Conservation (phyloP, 1,140 invertebrate genomes). For the Pentalonia nigronervosa region DNA sequence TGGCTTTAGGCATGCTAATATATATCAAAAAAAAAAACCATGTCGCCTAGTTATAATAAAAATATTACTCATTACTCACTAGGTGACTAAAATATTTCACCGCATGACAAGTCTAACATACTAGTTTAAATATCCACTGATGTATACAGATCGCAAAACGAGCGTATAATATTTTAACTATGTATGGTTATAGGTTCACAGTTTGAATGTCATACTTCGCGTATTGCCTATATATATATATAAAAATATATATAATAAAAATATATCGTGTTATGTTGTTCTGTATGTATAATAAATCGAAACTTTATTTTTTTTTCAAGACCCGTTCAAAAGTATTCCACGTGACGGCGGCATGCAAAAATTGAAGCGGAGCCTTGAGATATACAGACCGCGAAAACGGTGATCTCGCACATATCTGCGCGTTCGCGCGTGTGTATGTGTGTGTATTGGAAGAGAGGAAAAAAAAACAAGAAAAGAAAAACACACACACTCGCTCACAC, state of each 20-base stretch:
- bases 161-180: neutral
- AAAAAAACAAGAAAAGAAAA: neutral
- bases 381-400: conserved; percentile 12
- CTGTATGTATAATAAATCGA: neutral
- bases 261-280: neutral
- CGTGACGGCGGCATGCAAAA: neutral
- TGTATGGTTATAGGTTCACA: neutral
- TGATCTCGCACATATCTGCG: neutral
- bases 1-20: too few species aligned
- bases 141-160: neutral
- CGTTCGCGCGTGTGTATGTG: too few species aligned
- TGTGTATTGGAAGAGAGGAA: neutral
- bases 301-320: neutral
- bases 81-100: too few species aligned
- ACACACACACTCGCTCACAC: neutral
- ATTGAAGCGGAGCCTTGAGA: neutral
- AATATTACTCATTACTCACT: too few species aligned
- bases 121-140: too few species aligned
- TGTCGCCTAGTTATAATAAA: too few species aligned
- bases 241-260: too few species aligned
- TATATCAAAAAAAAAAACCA: too few species aligned
- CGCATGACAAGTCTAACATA: too few species aligned
- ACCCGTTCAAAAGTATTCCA: conserved; percentile 7
- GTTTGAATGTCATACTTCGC: neutral
- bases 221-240: too few species aligned